Evolutionary conservation across 2,113 vertebrate species (phyloP), one percentile per base, ranked within the genome.

Genomic region (Ammodramus savannarum): DNA sequence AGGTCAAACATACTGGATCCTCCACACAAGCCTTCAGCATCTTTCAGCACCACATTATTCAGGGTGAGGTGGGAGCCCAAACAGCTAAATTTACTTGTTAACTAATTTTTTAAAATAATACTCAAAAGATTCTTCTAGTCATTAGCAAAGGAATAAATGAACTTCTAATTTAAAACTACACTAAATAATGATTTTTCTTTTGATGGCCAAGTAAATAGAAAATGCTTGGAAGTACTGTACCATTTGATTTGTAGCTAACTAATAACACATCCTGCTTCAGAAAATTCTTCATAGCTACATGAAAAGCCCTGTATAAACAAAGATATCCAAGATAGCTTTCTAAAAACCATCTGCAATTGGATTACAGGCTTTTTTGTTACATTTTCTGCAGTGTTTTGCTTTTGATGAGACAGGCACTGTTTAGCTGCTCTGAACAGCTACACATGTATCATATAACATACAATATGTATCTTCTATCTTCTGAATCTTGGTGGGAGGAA

Each of bases 1-100:
- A 54, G 18, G 7, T 31, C 1, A 7, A 39, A 68, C 18, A 65
- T 3, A 48, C 10, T 7, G 9, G 13, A 31, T 21, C 46, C 17
- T 25, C 32, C 2, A 6, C 3, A 12, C 11, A 52, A 79, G n/a
- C 3, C n/a, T 52, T 23, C 80, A 39, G 38, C 21, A 39, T 31
- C 26, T 87, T 75, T 32, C 55, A 46, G 8, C 0, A 0, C 7
- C 15, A 21, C 2, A 0, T 32, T n/a, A 61, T 31, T 73, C 38
- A 66, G 32, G 13, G 14, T 15, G 17, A 29, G 41, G 48, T 3
- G 10, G 29, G 22, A 31, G 11, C 9, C 46, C 46, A 54, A 20
- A 49, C 9, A 18, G 49, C 51, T 76, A n/a, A 48, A 80, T 34
- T n/a, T 31, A 44, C 8, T 46, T 2, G 0, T 22, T 49, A 63